These are phyloP conservation scores for Etia nguti DNA, from an alignment of 2,113 vertebrate genomes.

Conservation along the genomic window DNA sequence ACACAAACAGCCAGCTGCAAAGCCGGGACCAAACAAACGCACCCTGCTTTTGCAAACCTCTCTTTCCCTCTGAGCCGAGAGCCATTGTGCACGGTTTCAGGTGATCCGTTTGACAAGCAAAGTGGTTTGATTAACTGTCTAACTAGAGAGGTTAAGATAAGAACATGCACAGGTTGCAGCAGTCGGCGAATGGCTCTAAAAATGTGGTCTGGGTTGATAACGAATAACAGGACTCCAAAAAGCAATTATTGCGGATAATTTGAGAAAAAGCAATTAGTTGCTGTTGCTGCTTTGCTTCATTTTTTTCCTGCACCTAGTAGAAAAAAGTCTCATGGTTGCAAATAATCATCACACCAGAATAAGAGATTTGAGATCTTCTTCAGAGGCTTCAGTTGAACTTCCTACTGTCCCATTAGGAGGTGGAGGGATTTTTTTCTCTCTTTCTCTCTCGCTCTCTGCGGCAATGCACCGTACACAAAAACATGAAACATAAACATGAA, in stretches of 20 bases:
- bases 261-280: neutral
- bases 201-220: slow-evolving; percentile 27
- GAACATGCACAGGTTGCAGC: slow-evolving; percentile 9
- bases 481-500: neutral
- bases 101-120: slow-evolving; percentile 10
- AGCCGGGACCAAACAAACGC: neutral
- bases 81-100: neutral
- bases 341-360: neutral
- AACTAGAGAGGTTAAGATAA: slow-evolving; percentile 26
- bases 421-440: neutral
- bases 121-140: slow-evolving; percentile 38
- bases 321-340: neutral
- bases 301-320: neutral
- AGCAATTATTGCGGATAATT: neutral
- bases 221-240: neutral
- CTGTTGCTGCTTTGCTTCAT: neutral
- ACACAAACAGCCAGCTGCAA: slow-evolving; percentile 37
- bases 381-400: neutral
- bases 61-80: neutral
- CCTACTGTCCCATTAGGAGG: neutral
- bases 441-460: neutral
- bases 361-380: neutral
- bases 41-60: neutral
- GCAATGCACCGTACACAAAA: neutral
- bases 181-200: neutral